These are phyloP conservation scores for Atta colombica DNA, from an alignment of 1,140 invertebrate species.

Conservation along the genomic window DNA sequence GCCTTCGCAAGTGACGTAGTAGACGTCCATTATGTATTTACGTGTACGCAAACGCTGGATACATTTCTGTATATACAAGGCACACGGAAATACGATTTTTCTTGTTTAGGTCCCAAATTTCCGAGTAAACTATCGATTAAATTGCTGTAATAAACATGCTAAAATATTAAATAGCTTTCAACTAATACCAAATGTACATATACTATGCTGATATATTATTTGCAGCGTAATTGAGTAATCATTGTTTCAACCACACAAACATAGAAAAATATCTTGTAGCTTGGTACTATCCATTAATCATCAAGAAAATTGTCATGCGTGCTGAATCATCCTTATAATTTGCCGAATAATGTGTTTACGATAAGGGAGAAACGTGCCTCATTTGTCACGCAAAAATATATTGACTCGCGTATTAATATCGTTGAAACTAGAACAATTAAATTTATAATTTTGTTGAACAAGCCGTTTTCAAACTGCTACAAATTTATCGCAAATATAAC, in stretches of 20 bases:
- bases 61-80: background rate
- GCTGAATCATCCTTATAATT: constrained; percentile 65
- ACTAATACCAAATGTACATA: constrained; percentile 32
- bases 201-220: constrained; percentile 44
- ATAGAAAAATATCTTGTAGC: constrained; percentile 30
- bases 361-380: constrained; percentile 22
- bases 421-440: constrained; percentile 39
- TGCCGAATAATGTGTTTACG: constrained; percentile 41
- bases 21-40: constrained; percentile 62
- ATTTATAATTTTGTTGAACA: constrained; percentile 20
- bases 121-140: background rate
- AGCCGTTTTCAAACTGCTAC: constrained; percentile 9
- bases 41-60: background rate
- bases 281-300: constrained; percentile 28
- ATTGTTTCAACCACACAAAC: background rate
- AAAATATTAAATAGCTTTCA: constrained; percentile 46
- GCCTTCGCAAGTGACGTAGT: constrained; percentile 50
- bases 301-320: constrained; percentile 49
- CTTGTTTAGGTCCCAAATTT: constrained; percentile 15
- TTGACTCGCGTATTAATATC: constrained; percentile 25
- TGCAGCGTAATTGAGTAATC: constrained; percentile 57
- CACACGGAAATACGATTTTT: constrained; percentile 3
- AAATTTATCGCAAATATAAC: constrained; percentile 23
- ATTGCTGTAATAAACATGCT: constrained; percentile 4
- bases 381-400: constrained; percentile 38